Base-by-base conservation (phyloP, 1,140 invertebrate genomes). In the Procambarus clarkii region DNA sequence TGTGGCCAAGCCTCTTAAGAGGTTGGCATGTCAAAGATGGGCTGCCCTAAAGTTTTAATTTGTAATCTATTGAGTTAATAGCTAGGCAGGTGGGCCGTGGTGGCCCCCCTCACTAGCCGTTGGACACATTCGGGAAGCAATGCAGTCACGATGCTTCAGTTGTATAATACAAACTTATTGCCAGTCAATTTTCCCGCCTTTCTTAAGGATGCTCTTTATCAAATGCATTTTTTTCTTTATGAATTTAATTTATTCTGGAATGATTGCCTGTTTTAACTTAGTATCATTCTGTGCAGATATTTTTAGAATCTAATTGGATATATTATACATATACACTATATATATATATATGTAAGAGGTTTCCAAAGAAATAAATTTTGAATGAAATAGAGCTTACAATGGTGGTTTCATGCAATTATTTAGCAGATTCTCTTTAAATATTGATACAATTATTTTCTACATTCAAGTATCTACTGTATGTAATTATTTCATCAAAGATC, bases 351-450 rank as follows among this genome's bases (percentile, higher is more conserved):
- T 9, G 44, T 50, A 11, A 48, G 15, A 48, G 4, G 18, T 64
- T 21, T 64, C 18, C 34, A 54, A 50, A 50, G 45, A 15, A 48
- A 34, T 50, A 50, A 13, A 34, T 79, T 79, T 81, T 24, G 24
- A 54, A 58, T 34, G 50, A 60, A 60, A 4, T 24, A 44, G 34
- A 24, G 58, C 21, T 60, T 48, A 50, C 18, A 86, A 78, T 24
- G 54, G 48, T 58, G 76, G 85, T 87, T 87, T 87, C 85, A 87
- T 87, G 85, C 79, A 79, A 76, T 58, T 77, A 58, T 79, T 87
- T 79, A 78, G 85, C 79, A 50, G 85, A 87, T 87, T 87, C 85
- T 87, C 85, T 44, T 34, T 60, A 15, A 34, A 4, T 74, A 34
- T 74, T 34, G 15, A 74, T 4, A n/a, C 13, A 44, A 34, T 34